Evolutionary conservation across 2,113 vertebrate species (phyloP), one percentile per base, ranked within the genome.

Genomic region (Axis porcinus): DNA sequence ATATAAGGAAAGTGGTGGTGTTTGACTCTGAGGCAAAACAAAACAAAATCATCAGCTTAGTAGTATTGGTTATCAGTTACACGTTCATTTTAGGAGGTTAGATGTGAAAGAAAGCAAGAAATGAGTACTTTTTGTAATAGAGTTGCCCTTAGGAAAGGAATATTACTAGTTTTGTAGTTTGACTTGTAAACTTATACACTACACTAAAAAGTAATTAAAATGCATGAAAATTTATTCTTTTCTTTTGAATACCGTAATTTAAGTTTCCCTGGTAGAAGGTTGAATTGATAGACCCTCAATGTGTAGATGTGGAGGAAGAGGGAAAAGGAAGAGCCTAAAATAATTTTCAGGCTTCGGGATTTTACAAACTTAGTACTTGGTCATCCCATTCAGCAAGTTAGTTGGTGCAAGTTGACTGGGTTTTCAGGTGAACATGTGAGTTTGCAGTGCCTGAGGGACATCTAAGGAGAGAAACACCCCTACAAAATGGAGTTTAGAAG

Each of bases 51-150:
- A 9, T 91, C 16, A 92, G n/a, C 10, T 70, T 40, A 55, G 8
- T 86, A 33, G 11, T 55, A 88, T 40, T 94, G 19, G 12, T 62
- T 96, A 52, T 28, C 57, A 86, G 6, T 47, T 94, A 25, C 5
- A 43, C 93, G 15, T 84, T 94, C 84, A 7, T 86, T 97, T 96
- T 87, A 62, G 14, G 57, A 92, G 64, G 9, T 88, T 78, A 95
- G 81, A 74, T 88, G 27, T 94, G 33, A 96, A 97, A 93, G 28
- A 98, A 97, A 95, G 52, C 58, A 87, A 93, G 40, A 94, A 94
- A 81, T 92, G 13, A 33, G 27, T 87, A 82, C 82, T 95, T 97
- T 83, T 57, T 94, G 23, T 58, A 91, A 3, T 54, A 70, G 33
- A 57, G 15, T 96, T 81, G 52, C 36, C 47, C 15, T 90, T 96